phyloP scores from a whole-genome alignment of 2,888 invertebrate species.

The Eumerus sabulonum region DNA sequence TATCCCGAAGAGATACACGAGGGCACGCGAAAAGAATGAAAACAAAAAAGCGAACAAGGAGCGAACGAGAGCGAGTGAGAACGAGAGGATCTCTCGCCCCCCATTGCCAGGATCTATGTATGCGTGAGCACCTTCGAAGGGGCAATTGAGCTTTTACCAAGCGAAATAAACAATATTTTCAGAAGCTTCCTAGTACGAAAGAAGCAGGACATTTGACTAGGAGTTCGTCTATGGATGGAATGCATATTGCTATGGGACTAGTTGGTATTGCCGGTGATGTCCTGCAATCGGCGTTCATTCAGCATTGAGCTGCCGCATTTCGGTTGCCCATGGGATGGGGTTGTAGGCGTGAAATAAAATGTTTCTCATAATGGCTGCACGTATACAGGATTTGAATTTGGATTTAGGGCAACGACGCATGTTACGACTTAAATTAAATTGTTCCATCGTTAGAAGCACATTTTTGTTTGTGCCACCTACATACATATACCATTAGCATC shows the following conservation, averaged over 20 bases:
- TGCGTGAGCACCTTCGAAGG: neutral
- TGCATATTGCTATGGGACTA: neutral
- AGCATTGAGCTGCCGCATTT: neutral
- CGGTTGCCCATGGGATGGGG: neutral
- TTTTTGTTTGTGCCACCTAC: neutral
- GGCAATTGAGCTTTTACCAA: slow-evolving; percentile 26
- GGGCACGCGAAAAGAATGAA: neutral
- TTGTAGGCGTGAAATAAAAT: neutral
- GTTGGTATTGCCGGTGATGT: neutral
- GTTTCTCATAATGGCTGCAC: slow-evolving; percentile 3
- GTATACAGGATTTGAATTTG: neutral
- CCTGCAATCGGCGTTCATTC: neutral
- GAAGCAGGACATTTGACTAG: slow-evolving; percentile 8
- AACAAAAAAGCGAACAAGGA: neutral
- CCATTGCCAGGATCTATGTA: slow-evolving; percentile 5
- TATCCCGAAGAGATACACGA: no score
- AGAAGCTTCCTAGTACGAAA: neutral
- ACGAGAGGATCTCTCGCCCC: neutral
- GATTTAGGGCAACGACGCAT: slow-evolving; percentile 6
- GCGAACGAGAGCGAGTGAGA: slow-evolving; percentile 1
- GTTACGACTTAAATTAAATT: slow-evolving; percentile 25
- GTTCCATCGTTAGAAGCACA: slow-evolving; percentile 4
- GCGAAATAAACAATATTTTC: neutral
- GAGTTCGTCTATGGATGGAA: neutral
- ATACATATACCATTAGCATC: neutral